These are phyloP conservation scores for Sylvia borin DNA, from an alignment of 2,797 vertebrate genomes.

Conservation along the genomic window DNA sequence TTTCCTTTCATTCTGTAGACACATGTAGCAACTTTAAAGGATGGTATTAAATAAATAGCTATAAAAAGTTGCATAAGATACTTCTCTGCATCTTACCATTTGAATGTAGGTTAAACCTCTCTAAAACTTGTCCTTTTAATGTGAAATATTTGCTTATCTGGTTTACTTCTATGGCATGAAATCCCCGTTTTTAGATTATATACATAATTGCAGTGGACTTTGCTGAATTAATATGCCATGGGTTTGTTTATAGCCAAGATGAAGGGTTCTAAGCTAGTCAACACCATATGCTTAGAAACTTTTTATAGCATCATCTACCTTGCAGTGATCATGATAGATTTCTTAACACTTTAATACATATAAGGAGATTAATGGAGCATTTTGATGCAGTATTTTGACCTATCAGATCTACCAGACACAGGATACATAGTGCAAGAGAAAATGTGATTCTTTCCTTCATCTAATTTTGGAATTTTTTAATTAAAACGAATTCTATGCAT, in stretches of 20 bases:
- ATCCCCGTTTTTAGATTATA: neutral
- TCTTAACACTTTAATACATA: neutral
- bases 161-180: neutral
- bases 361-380: neutral
- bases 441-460: neutral
- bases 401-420: neutral
- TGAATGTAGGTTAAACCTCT: neutral
- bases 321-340: neutral
- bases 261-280: neutral
- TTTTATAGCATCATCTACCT: neutral
- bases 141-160: neutral
- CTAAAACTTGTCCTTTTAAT: neutral
- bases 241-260: neutral
- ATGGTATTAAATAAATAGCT: neutral
- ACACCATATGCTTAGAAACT: neutral
- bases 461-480: neutral
- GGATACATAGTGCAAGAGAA: neutral
- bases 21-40: neutral
- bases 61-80: neutral
- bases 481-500: neutral
- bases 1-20: neutral
- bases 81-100: neutral
- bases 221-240: neutral
- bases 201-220: neutral
- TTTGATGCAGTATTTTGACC: neutral